These are phyloP conservation scores for Myotis pilosus DNA, from an alignment of 2,797 vertebrate species.

Conservation along the genomic window DNA sequence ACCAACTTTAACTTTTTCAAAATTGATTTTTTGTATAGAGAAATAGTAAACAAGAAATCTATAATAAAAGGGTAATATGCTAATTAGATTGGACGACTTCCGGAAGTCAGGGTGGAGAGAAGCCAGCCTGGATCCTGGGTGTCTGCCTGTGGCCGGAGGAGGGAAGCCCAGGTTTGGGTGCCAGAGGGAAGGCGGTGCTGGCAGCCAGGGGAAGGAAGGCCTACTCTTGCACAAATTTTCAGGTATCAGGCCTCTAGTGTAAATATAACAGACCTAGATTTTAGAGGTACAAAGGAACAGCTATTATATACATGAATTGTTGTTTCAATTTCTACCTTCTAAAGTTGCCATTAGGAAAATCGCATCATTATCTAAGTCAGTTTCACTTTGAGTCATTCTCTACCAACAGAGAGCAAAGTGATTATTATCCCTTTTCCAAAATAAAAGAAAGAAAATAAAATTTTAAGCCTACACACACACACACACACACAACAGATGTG, in stretches of 20 bases:
- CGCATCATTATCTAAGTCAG: background rate
- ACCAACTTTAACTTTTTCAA: background rate
- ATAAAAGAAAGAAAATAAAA: background rate
- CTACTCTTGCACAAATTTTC: no score
- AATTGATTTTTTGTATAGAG: background rate
- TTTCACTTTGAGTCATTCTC: background rate
- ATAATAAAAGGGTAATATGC: no score
- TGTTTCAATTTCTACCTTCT: background rate
- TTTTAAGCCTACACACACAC: background rate
- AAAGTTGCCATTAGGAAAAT: background rate
- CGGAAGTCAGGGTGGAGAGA: no score
- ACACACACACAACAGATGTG: background rate
- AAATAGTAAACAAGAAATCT: background rate
- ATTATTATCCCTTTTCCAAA: background rate
- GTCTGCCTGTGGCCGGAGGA: no score
- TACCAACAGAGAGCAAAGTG: background rate
- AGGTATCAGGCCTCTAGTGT: background rate
- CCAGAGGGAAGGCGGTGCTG: no score
- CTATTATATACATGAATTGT: background rate
- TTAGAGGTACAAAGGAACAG: background rate
- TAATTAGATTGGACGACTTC: no score
- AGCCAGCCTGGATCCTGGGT: no score
- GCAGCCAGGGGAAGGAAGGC: no score
- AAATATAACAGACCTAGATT: background rate
- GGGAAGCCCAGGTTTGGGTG: no score